Percentiles rank a stretch among this genome's conserved stretches.
Evolutionary conservation across 2,797 vertebrate genomes (phyloP).

Genomic region (Tolypeutes matacus): DNA sequence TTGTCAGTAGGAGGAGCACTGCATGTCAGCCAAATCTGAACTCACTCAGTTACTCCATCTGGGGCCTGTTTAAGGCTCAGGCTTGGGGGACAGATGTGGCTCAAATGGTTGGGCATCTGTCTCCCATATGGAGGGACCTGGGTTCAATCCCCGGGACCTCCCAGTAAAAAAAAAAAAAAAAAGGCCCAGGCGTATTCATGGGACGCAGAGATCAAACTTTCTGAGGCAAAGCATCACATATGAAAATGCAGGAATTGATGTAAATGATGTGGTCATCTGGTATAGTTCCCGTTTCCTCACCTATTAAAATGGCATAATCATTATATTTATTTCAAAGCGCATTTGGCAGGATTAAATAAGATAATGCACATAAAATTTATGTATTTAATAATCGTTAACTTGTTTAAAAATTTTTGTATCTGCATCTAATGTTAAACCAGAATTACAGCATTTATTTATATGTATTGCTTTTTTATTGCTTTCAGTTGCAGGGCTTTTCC

Average conservation of each 20-base stretch:
- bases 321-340: slow-evolving; percentile 5
- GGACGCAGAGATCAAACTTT: neutral
- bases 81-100: too few relatives aligned
- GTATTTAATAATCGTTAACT: neutral
- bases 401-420: neutral
- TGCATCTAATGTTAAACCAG: neutral
- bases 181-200: neutral
- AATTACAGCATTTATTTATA: neutral
- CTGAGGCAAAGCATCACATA: neutral
- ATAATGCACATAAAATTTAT: neutral
- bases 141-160: too few relatives aligned
- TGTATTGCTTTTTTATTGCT: neutral
- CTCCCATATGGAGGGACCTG: too few relatives aligned
- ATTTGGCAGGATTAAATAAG: neutral
- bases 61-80: neutral
- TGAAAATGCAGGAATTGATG: neutral
- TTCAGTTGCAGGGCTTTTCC: neutral
- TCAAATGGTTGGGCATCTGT: too few relatives aligned
- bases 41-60: neutral
- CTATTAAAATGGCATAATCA: neutral
- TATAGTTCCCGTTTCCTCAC: neutral
- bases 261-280: neutral
- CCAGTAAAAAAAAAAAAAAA: too few relatives aligned
- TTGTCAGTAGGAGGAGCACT: neutral
- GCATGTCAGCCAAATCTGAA: neutral